Conservation (phyloP, 1,140 invertebrate species). For the Drosophila aff. region DNA sequence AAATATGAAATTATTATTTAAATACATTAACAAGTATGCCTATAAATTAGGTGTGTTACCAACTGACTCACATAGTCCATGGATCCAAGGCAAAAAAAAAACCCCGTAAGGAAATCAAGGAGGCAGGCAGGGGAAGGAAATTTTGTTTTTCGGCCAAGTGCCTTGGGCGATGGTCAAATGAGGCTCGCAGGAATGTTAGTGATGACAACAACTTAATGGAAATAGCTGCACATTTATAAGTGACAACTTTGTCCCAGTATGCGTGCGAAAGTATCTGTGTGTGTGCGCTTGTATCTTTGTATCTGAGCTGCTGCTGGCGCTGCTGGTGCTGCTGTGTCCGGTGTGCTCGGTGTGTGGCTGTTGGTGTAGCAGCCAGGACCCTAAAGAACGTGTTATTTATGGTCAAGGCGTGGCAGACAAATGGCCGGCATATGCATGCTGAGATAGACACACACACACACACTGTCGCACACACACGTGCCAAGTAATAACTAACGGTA, state of each 20-base stretch:
- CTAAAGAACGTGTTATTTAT: constrained; percentile 77
- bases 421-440: constrained; percentile 75
- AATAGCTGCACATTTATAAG: constrained; percentile 82
- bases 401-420: constrained; percentile 79
- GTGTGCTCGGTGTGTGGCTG: constrained; percentile 4
- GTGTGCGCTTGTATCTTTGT: constrained; percentile 15
- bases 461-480: constrained; percentile 12
- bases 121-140: not conserved
- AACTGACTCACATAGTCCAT: not conserved
- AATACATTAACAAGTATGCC: not conserved
- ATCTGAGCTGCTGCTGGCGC: not conserved
- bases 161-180: constrained; percentile 45
- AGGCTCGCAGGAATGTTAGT: constrained; percentile 74
- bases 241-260: constrained; percentile 67
- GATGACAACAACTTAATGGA: constrained; percentile 83
- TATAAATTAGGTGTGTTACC: not conserved
- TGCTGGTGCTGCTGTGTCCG: constrained; percentile 1
- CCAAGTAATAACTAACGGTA: constrained; percentile 78
- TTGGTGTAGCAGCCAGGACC: constrained; percentile 29
- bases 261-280: not conserved
- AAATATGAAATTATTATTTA: not conserved
- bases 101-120: not conserved
- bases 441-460: constrained; percentile 46
- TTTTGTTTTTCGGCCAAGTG: constrained; percentile 56
- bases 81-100: not conserved